Evolutionary conservation across 2,113 vertebrate genomes (phyloP).

Genomic region (Otus sunia): DNA sequence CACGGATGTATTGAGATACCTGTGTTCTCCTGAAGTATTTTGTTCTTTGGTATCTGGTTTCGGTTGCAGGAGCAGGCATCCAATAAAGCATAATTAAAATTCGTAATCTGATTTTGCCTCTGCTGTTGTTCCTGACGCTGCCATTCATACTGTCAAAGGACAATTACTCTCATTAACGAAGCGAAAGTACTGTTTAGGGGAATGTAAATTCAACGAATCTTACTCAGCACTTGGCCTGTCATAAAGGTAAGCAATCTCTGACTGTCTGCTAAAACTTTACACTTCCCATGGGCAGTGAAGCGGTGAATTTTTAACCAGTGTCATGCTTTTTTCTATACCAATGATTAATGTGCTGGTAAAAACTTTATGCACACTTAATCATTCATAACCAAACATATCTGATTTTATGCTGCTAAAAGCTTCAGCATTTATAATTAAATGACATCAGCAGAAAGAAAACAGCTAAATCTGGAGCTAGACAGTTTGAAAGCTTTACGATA

Average conservation of each 20-base stretch:
- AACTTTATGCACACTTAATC: conserved; percentile 72
- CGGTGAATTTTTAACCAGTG: conserved; percentile 59
- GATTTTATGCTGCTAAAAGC: conserved; percentile 65
- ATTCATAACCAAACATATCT: conserved; percentile 68
- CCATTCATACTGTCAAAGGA: neutral
- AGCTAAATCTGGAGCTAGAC: conserved; percentile 20
- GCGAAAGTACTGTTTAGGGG: neutral
- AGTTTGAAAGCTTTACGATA: conserved; percentile 24
- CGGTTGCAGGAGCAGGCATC: neutral
- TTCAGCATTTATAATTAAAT: conserved; percentile 72
- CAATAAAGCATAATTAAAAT: neutral
- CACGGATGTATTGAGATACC: neutral
- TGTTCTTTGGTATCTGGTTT: neutral
- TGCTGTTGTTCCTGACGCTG: neutral
- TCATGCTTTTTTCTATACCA: conserved; percentile 33
- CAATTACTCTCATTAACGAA: neutral
- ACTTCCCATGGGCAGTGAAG: neutral
- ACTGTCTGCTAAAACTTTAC: neutral
- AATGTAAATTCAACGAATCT: neutral
- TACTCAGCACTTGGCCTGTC: neutral
- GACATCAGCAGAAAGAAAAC: conserved; percentile 28
- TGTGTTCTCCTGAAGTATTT: neutral
- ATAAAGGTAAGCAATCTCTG: neutral
- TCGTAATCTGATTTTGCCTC: neutral
- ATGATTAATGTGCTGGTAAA: conserved; percentile 73